phyloP scores from a whole-genome alignment of 2,888 invertebrate species.

The Coleophora flavipennella region DNA sequence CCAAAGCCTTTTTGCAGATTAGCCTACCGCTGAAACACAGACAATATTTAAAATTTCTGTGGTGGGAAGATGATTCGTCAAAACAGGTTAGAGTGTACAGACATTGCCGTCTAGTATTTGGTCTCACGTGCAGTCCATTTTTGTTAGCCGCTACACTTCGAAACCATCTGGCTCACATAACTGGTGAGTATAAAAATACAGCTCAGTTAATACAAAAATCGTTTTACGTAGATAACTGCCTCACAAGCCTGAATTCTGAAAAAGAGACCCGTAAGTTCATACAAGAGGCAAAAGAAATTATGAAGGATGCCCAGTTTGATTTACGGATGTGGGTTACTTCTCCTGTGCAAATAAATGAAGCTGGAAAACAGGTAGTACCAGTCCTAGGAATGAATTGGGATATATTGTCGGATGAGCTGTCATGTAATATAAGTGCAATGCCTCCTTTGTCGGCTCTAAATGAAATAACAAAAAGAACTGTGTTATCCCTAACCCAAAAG shows the following conservation, averaged over 20 bases:
- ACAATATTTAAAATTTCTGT: constrained; percentile 7
- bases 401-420: not conserved
- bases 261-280: constrained; percentile 1
- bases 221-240: constrained; percentile 7
- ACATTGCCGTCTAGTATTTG: constrained; percentile 9
- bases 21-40: constrained; percentile 2
- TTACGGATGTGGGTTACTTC: constrained; percentile 8
- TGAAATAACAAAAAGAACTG: too few relatives aligned
- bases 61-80: constrained; percentile 6
- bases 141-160: constrained; percentile 5
- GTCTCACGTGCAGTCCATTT: constrained; percentile 8
- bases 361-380: constrained; percentile 1
- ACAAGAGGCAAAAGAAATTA: constrained; percentile 1
- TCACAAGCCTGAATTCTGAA: constrained; percentile 3
- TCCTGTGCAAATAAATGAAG: not conserved
- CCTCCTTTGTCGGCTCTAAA: too few relatives aligned
- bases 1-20: constrained; percentile 10
- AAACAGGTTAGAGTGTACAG: constrained; percentile 1
- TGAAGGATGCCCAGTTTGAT: constrained; percentile 6
- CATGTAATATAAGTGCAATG: too few relatives aligned
- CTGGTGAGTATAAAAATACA: not conserved
- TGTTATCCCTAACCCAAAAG: too few relatives aligned
- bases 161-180: constrained; percentile 2
- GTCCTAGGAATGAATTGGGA: constrained; percentile 8
- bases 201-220: constrained; percentile 2